Percentiles rank a stretch among this genome's conserved stretches.
Conservation (phyloP, 2,888 invertebrate species). For the Epinotia nisella region DNA sequence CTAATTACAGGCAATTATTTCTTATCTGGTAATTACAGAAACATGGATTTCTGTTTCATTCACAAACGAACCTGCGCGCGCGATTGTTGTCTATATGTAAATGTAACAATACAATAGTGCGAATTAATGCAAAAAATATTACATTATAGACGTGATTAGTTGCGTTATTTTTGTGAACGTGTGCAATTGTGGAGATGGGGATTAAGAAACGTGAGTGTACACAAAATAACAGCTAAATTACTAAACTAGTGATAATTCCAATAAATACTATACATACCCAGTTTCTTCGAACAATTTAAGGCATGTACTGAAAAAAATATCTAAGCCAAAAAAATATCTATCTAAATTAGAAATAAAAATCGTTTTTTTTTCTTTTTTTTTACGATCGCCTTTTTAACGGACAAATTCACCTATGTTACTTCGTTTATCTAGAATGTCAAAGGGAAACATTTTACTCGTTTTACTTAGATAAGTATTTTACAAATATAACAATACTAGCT, state of each 20-base stretch:
- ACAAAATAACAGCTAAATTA: neutral
- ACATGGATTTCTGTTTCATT: constrained; percentile 50
- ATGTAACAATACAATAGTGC: neutral
- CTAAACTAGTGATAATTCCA: neutral
- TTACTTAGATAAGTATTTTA: too few species aligned
- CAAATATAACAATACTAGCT: too few species aligned
- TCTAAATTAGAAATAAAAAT: too few species aligned
- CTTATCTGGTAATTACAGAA: constrained; percentile 47
- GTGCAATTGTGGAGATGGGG: constrained; percentile 47
- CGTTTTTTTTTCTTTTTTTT: too few species aligned
- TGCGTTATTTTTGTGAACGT: constrained; percentile 21
- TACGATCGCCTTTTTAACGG: too few species aligned
- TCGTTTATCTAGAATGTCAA: too few species aligned
- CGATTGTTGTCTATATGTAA: constrained; percentile 39
- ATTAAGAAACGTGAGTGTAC: constrained; percentile 30
- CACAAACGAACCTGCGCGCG: constrained; percentile 44
- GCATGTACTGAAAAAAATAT: too few species aligned
- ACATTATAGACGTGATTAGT: neutral
- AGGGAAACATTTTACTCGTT: too few species aligned
- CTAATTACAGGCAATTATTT: constrained; percentile 53
- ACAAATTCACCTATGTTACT: too few species aligned
- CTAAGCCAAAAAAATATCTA: too few species aligned
- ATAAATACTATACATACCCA: too few species aligned
- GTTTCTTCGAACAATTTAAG: too few species aligned
- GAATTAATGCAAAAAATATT: neutral